Percentiles rank a stretch among this genome's conserved stretches.
These are phyloP conservation scores for Centropus unirufus DNA, from an alignment of 2,113 vertebrate genomes.

Conservation along the genomic window DNA sequence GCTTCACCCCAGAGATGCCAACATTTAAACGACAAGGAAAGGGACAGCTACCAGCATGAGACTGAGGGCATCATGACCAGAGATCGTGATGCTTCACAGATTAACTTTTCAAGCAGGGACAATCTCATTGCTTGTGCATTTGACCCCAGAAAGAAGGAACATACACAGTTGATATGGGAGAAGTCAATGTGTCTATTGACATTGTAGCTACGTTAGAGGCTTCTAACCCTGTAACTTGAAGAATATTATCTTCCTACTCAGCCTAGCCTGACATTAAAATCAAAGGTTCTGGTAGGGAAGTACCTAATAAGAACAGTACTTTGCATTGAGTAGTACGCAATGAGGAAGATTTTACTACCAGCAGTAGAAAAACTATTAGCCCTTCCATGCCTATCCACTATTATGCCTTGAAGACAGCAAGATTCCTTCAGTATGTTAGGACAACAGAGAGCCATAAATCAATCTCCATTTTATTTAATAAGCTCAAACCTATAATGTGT, in stretches of 20 bases:
- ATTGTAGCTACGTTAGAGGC: not conserved
- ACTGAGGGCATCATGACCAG: not conserved
- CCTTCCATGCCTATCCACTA: not conserved
- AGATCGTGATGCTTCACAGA: not conserved
- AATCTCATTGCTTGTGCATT: not conserved
- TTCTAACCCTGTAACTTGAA: not conserved
- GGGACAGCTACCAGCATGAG: not conserved
- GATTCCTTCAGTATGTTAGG: not conserved
- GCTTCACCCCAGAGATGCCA: not conserved
- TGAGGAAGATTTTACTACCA: not conserved
- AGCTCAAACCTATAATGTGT: not conserved
- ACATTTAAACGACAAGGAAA: not conserved
- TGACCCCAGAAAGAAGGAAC: not conserved
- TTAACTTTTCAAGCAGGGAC: not conserved
- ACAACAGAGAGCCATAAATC: not conserved
- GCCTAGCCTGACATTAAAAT: not conserved
- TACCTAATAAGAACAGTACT: not conserved
- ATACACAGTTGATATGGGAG: not conserved
- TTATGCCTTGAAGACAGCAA: not conserved
- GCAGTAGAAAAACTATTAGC: not conserved
- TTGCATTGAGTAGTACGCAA: not conserved
- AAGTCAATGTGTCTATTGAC: not conserved
- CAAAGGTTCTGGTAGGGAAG: not conserved
- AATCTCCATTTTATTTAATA: not conserved
- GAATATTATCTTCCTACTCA: not conserved